Conservation (phyloP, 2,113 vertebrate genomes). For the Fulica atra region DNA sequence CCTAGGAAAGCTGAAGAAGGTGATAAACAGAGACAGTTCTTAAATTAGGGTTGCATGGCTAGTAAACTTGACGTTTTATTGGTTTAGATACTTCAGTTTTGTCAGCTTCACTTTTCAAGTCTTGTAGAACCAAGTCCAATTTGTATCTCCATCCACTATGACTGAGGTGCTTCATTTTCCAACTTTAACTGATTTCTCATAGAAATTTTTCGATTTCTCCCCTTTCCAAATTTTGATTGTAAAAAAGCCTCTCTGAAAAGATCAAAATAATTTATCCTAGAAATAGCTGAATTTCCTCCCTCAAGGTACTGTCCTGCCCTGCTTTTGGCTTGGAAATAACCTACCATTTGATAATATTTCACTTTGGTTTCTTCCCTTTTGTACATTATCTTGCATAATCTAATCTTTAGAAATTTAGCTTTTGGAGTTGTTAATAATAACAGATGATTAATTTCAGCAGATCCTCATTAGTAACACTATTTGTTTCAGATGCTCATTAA, state of each 20-base stretch:
- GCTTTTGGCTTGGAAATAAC: conserved; percentile 16
- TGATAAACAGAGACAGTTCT: not conserved
- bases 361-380: conserved; percentile 12
- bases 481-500: conserved; percentile 57
- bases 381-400: conserved; percentile 8
- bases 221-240: not conserved
- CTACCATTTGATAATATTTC: not conserved
- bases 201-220: not conserved
- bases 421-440: conserved; percentile 56
- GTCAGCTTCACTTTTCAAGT: not conserved
- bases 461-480: conserved; percentile 56
- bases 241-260: not conserved
- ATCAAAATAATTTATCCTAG: not conserved
- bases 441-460: conserved; percentile 57
- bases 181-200: not conserved
- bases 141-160: not conserved
- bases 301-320: not conserved
- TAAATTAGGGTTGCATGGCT: not conserved
- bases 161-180: not conserved
- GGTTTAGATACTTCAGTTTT: not conserved
- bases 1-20: not conserved
- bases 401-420: conserved; percentile 49
- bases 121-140: not conserved
- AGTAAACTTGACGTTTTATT: not conserved
- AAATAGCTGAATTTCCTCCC: not conserved